Percentiles rank a stretch among this genome's conserved stretches.
Evolutionary conservation across 2,888 invertebrate species (phyloP).

Genomic region (Marasmarcha lunaedactyla): DNA sequence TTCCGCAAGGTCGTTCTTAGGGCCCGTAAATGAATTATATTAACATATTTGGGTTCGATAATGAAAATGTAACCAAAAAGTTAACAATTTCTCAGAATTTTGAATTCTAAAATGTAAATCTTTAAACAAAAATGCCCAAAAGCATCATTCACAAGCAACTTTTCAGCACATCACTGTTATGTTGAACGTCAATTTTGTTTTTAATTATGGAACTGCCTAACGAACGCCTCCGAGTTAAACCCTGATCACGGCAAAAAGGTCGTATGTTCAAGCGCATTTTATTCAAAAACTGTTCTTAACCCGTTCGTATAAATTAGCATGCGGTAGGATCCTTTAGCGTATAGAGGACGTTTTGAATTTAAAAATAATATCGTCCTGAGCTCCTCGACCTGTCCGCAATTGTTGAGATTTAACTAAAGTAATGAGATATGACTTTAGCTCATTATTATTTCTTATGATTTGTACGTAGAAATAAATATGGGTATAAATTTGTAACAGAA

Average conservation of each 20-base stretch:
- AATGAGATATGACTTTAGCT: constrained; percentile 61
- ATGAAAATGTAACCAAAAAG: too few relatives aligned
- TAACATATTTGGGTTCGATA: too few relatives aligned
- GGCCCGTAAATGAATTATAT: neutral
- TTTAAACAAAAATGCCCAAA: neutral
- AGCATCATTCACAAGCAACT: constrained; percentile 25
- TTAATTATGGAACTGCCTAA: constrained; percentile 57
- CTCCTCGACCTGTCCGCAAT: constrained; percentile 44
- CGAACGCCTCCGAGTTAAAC: constrained; percentile 36
- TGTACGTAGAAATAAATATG: constrained; percentile 40
- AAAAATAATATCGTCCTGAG: constrained; percentile 29
- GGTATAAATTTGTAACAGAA: constrained; percentile 41
- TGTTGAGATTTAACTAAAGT: constrained; percentile 54
- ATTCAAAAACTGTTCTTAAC: too few relatives aligned
- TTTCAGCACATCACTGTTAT: constrained; percentile 44
- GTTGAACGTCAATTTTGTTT: constrained; percentile 44
- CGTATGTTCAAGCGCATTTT: too few relatives aligned
- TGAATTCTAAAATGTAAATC: too few relatives aligned
- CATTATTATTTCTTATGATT: constrained; percentile 56
- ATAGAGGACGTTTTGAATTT: neutral
- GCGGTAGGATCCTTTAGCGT: too few relatives aligned
- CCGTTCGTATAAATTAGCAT: too few relatives aligned
- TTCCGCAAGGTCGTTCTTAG: neutral
- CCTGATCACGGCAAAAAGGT: constrained; percentile 11
- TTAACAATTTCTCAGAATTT: too few relatives aligned